Evolutionary conservation across 53 echinoderm and acorn worm genomes (phyloP).

Genomic region (Echinometra lucunter): DNA sequence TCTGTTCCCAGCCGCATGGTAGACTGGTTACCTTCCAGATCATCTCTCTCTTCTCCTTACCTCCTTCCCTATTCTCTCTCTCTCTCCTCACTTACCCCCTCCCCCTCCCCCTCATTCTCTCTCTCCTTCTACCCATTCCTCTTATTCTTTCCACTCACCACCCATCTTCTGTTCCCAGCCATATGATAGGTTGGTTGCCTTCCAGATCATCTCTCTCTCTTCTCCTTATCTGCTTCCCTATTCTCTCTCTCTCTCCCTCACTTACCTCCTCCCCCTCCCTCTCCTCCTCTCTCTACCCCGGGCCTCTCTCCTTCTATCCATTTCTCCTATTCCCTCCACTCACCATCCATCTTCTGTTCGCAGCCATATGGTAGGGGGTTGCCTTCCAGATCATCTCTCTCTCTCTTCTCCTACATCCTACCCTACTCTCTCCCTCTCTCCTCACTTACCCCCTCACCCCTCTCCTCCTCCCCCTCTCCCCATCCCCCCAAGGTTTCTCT

Average conservation of each 20-base stretch:
- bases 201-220: conserved; percentile 67
- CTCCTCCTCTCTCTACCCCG: neutral
- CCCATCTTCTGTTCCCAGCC: conserved; percentile 95
- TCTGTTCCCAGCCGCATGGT: conserved; percentile 98
- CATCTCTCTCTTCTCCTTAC: neutral
- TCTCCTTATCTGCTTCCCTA: too few species aligned
- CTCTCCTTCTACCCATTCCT: neutral
- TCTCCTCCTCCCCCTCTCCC: neutral
- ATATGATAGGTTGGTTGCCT: conserved; percentile 91
- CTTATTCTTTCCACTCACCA: conserved; percentile 79
- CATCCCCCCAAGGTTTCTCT: neutral
- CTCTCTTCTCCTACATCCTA: neutral
- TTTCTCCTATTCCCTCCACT: conserved; percentile 65
- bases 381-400: conserved; percentile 75
- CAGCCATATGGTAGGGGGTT: conserved; percentile 96
- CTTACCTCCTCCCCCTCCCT: neutral
- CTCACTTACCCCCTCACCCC: neutral
- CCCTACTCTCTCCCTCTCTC: neutral
- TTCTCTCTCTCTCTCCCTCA: neutral
- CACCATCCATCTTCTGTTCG: conserved; percentile 95
- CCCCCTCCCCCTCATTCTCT: neutral
- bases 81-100: neutral
- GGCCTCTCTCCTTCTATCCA: conserved; percentile 89
- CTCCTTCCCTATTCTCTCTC: neutral
- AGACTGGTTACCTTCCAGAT: conserved; percentile 81